A percentile compares a stretch with the other conserved stretches of the same genome.
Evolutionary conservation across 1,140 invertebrate genomes (phyloP).

Genomic region (Aradophagus sp.): DNA sequence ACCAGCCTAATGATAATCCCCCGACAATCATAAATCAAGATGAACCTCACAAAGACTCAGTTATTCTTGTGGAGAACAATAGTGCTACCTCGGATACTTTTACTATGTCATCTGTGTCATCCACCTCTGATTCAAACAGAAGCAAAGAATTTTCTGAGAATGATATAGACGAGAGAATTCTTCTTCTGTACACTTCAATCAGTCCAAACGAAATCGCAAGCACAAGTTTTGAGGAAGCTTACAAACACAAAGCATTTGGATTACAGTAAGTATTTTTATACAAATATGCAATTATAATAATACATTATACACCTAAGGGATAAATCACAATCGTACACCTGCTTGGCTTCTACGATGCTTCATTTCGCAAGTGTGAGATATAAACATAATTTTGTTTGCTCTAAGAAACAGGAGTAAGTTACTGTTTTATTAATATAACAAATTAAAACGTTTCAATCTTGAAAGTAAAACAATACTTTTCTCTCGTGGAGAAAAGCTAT

Average conservation of each 20-base stretch:
- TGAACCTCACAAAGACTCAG: constrained; percentile 38
- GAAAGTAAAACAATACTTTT: too few species aligned
- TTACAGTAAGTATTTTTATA: constrained; percentile 80
- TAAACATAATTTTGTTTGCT: too few species aligned
- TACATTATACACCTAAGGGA: too few species aligned
- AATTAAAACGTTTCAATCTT: too few species aligned
- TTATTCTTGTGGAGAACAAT: constrained; percentile 14
- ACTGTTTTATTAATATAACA: too few species aligned
- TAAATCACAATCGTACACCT: too few species aligned
- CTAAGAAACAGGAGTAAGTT: too few species aligned
- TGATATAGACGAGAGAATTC: constrained; percentile 21
- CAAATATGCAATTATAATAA: too few species aligned
- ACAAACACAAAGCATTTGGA: constrained; percentile 79
- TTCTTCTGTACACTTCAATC: constrained; percentile 56
- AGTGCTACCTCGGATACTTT: constrained; percentile 34
- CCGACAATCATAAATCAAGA: not conserved
- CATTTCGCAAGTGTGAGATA: too few species aligned
- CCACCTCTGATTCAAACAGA: constrained; percentile 18
- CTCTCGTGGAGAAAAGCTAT: too few species aligned
- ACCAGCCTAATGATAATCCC: constrained; percentile 11
- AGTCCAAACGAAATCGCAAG: constrained; percentile 67
- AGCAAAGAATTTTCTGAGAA: constrained; percentile 42
- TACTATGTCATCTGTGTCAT: constrained; percentile 24
- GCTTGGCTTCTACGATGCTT: too few species aligned
- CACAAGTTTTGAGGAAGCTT: too few species aligned